phyloP scores from a whole-genome alignment of 1,140 invertebrate genomes.

The Arion vulgaris region DNA sequence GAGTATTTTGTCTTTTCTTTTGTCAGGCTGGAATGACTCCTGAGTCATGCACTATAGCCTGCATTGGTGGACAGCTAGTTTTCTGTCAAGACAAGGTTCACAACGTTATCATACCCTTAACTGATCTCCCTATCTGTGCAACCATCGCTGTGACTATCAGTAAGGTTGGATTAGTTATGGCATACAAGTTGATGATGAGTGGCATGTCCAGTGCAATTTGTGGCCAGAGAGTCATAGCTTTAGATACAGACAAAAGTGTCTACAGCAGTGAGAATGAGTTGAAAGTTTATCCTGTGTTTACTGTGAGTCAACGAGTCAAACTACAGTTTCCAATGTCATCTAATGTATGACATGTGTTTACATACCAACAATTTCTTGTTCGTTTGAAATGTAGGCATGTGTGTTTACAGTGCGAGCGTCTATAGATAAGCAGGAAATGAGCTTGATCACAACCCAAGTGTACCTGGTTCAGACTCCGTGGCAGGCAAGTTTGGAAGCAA shows the following conservation, averaged over 20 bases:
- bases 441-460: no score
- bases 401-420: no score
- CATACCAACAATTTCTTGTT: no score
- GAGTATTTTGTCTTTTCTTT: no score
- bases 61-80: conserved; percentile 57
- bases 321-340: conserved; percentile 60
- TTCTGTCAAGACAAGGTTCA: conserved; percentile 56
- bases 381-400: no score
- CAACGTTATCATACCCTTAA: conserved; percentile 56
- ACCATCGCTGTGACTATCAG: conserved; percentile 56
- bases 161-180: conserved; percentile 52
- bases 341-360: conserved; percentile 14
- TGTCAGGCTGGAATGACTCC: conserved; percentile 58
- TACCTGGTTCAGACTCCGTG: no score
- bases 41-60: conserved; percentile 60
- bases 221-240: conserved; percentile 52
- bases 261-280: neutral
- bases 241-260: neutral
- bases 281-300: conserved; percentile 62
- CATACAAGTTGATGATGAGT: conserved; percentile 56
- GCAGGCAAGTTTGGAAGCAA: no score
- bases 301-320: conserved; percentile 67
- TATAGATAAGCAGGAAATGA: no score
- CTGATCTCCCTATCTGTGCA: conserved; percentile 58
- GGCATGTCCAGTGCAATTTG: conserved; percentile 52